Base-by-base conservation (phyloP, 1,140 invertebrate species). In the Andricus grossulariae region DNA sequence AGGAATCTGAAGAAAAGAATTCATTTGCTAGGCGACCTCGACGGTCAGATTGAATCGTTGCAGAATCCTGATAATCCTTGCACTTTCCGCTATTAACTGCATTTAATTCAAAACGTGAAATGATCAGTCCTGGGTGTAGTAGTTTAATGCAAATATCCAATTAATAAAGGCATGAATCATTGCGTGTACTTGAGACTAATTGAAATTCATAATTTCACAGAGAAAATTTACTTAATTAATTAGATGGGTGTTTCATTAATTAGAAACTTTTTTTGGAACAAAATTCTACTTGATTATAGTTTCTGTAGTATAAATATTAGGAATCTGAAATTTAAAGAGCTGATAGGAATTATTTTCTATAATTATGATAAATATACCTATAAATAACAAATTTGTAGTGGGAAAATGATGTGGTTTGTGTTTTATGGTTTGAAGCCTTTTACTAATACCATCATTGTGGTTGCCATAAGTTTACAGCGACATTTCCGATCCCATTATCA, bases 381-480 rank as follows among this genome's bases (percentile, higher is more conserved):
- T 32, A 32, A 32, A 32, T 32, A 32, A 32, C 25, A 32, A 32
- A 32, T 32, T 32, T 32, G n/a, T 5, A 32, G 25, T 32, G 25
- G 25, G 25, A 5, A 32, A 32, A 32, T 32, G 25, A 5, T 32
- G 25, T 11, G 7, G 39, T 45, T 45, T 45, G 8, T 45, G 10
- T 55, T 55, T 19, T 19, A 19, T 13, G 21, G 18, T 18, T n/a
- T 13, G 16, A 55, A 55, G 18, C 18, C 54, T 55, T 19, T 55
- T 19, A 55, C 21, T 55, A 66, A n/a, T 66, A n/a, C 60, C 25
- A 66, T 66, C 25, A 66, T 66, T 39, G 25, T 45, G 39, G 39
- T 66, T 66, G 60, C 13, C 60, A 66, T 66, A 66, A 66, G 60
- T 32, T 66, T 66, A 66, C 32, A 15, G 60, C 60, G 32, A 39